Evolutionary conservation across 2,113 vertebrate species (phyloP).

Genomic region (Tautogolabrus adspersus): DNA sequence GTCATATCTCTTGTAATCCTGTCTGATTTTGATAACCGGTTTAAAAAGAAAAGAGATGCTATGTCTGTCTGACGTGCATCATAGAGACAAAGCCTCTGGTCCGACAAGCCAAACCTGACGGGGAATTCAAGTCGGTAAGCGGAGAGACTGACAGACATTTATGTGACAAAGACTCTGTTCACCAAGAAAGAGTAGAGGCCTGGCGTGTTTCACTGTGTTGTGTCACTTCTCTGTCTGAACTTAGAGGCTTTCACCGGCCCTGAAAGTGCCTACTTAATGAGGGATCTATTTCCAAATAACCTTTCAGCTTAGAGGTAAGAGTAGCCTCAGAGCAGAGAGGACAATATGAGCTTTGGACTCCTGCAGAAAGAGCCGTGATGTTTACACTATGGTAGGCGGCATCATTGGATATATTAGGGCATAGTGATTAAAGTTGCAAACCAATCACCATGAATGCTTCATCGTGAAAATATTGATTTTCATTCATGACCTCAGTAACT

Average conservation of each 20-base stretch:
- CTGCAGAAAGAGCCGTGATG: not conserved
- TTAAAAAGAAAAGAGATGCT: not conserved
- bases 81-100: slow-evolving; percentile 10
- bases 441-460: not conserved
- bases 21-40: not conserved
- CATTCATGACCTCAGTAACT: not conserved
- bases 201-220: slow-evolving; percentile 2
- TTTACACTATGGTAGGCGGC: not conserved
- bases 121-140: slow-evolving; percentile 12
- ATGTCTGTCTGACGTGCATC: not conserved
- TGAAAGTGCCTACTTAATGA: not conserved
- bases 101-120: slow-evolving; percentile 57
- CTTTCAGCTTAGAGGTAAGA: not conserved
- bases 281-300: not conserved
- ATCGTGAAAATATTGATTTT: not conserved
- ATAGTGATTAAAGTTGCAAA: not conserved
- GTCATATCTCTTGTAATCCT: not conserved
- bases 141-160: not conserved
- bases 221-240: slow-evolving; percentile 19
- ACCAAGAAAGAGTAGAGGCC: slow-evolving; percentile 16
- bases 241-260: not conserved
- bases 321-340: slow-evolving; percentile 16
- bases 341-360: not conserved
- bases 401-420: not conserved
- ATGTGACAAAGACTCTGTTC: slow-evolving; percentile 15